Conservation (phyloP, 2,888 invertebrate genomes). For the Mycogona germanica region DNA sequence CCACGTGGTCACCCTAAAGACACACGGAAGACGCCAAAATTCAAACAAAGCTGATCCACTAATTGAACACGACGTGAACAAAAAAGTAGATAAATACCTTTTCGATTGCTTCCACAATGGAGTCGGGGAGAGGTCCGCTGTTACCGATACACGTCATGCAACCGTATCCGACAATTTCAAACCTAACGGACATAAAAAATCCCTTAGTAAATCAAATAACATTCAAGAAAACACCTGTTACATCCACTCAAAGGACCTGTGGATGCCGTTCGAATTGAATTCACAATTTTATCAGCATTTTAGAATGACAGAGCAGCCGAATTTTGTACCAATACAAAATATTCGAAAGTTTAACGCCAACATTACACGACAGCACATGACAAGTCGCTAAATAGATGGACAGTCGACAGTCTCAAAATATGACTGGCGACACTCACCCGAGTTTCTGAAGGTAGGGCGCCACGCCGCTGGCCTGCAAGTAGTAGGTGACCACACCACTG, state of each 20-base stretch:
- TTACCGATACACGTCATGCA: slow-evolving; percentile 99
- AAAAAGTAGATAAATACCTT: slow-evolving; percentile 41
- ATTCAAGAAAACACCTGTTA: no score
- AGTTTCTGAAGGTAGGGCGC: slow-evolving; percentile 70
- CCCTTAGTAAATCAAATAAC: not conserved
- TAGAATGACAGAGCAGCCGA: no score
- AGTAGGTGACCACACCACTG: slow-evolving; percentile 87
- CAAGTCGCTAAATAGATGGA: no score
- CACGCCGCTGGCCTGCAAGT: slow-evolving; percentile 80
- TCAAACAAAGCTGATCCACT: not conserved
- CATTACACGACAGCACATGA: no score
- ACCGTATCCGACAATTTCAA: slow-evolving; percentile 94
- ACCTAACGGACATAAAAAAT: slow-evolving; percentile 37
- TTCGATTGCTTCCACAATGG: slow-evolving; percentile 83
- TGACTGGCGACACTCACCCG: slow-evolving; percentile 40
- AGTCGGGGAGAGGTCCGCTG: slow-evolving; percentile 85
- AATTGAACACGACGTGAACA: not conserved
- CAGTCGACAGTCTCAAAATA: not conserved
- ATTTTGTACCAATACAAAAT: no score
- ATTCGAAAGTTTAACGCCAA: no score
- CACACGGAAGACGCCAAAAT: not conserved
- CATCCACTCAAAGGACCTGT: no score
- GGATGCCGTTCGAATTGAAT: no score
- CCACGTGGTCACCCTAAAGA: slow-evolving; percentile 73
- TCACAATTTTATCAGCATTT: no score